Percentiles rank a stretch among this genome's conserved stretches.
phyloP scores from a whole-genome alignment of 2,113 vertebrate genomes.

The Epinephelus cyanopodus region DNA sequence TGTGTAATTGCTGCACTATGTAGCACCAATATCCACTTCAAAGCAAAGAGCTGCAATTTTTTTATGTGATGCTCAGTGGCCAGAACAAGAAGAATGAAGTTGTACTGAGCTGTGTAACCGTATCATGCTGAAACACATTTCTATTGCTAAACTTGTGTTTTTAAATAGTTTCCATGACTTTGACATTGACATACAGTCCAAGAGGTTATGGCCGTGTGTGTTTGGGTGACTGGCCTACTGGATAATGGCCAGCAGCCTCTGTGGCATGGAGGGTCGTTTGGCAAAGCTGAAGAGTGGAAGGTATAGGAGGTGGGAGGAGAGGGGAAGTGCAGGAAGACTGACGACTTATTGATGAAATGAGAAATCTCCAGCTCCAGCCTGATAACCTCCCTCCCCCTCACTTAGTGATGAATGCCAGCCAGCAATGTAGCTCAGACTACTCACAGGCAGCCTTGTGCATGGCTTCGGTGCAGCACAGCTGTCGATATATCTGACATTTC shows the following conservation, averaged over 20 bases:
- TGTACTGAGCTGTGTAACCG: neutral
- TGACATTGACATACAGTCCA: conserved; percentile 33
- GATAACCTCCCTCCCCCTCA: conserved; percentile 70
- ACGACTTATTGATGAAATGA: conserved; percentile 77
- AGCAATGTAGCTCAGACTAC: conserved; percentile 27
- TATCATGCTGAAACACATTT: neutral
- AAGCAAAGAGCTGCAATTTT: neutral
- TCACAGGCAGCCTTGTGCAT: neutral
- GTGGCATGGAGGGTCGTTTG: conserved; percentile 46
- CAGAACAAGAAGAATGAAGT: conserved; percentile 5
- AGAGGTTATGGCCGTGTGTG: conserved; percentile 10
- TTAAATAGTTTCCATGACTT: conserved; percentile 27
- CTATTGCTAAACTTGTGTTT: conserved; percentile 19
- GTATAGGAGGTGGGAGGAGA: conserved; percentile 58
- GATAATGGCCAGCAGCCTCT: conserved; percentile 30
- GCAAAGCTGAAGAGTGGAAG: conserved; percentile 38
- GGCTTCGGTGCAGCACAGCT: neutral
- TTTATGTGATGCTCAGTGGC: neutral
- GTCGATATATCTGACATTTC: conserved; percentile 40
- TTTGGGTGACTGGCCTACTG: conserved; percentile 33
- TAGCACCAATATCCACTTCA: neutral
- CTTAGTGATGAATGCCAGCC: conserved; percentile 65
- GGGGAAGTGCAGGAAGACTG: conserved; percentile 56
- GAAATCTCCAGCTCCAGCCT: conserved; percentile 61
- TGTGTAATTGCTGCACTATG: neutral